Percentiles rank a stretch among this genome's conserved stretches.
These are phyloP conservation scores for Phataginus tetradactyla DNA, from an alignment of 2,797 vertebrate species.

Conservation along the genomic window DNA sequence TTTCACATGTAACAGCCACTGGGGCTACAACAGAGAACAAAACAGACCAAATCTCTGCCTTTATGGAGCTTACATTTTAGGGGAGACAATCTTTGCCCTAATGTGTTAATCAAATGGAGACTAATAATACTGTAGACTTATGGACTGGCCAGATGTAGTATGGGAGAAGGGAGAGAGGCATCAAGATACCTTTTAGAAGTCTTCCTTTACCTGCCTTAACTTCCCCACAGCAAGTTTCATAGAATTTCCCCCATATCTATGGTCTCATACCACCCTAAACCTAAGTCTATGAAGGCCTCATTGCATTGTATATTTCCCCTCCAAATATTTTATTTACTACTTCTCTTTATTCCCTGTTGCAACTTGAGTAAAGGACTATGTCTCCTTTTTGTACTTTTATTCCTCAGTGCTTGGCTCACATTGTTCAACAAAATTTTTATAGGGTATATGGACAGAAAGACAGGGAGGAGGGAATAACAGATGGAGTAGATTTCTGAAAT, in stretches of 20 bases:
- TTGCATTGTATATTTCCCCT: neutral
- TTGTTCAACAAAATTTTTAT: neutral
- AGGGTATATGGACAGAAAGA: neutral
- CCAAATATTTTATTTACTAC: neutral
- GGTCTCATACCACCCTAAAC: neutral
- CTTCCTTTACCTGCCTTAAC: neutral
- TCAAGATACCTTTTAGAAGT: neutral
- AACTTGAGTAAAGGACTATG: neutral
- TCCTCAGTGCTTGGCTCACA: neutral
- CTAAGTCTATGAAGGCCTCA: neutral
- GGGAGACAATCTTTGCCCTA: neutral
- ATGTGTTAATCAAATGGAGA: neutral
- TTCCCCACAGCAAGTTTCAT: neutral
- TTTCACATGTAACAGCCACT: neutral
- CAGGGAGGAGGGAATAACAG: neutral
- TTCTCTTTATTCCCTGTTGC: neutral
- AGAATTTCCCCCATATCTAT: neutral
- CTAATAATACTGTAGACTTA: neutral
- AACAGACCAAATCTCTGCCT: neutral
- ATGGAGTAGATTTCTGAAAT: constrained; percentile 32
- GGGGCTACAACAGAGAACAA: neutral
- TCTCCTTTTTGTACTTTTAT: neutral
- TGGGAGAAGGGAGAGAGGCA: neutral
- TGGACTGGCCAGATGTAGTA: neutral
- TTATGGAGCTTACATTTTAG: constrained; percentile 35